phyloP scores from a whole-genome alignment of 2,113 vertebrate species.

The Halcyon malimbica region DNA sequence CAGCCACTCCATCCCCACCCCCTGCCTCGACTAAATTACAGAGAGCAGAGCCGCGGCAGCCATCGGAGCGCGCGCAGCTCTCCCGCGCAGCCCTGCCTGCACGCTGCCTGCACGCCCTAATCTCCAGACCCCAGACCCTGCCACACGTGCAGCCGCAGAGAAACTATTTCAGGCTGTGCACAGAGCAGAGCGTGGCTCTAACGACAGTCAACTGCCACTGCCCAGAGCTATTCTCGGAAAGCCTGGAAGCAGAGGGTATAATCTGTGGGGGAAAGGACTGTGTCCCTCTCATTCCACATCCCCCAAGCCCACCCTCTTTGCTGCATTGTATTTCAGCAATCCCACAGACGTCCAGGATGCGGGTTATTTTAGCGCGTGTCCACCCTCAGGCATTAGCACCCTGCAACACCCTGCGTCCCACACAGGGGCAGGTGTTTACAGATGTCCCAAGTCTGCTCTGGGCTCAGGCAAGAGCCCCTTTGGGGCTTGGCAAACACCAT shows the following conservation, averaged over 20 bases:
- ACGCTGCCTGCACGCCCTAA: not conserved
- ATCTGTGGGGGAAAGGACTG: not conserved
- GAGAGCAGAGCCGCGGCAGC: not conserved
- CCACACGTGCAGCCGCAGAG: not conserved
- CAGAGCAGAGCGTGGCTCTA: not conserved
- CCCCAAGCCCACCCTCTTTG: not conserved
- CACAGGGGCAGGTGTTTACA: not conserved
- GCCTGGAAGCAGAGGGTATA: conserved; percentile 14
- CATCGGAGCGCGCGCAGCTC: fast-evolving
- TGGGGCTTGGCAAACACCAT: fast-evolving
- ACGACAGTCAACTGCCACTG: not conserved
- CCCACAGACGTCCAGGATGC: fast-evolving
- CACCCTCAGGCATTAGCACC: fast-evolving
- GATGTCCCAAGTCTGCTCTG: not conserved
- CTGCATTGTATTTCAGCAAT: not conserved
- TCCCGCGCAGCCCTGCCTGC: not conserved
- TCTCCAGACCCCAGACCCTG: not conserved
- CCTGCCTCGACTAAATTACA: not conserved
- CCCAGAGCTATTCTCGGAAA: conserved; percentile 48
- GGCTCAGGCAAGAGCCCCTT: fast-evolving
- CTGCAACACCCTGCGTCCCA: fast-evolving
- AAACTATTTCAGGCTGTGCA: conserved; percentile 19
- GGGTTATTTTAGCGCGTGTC: not conserved
- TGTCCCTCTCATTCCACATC: not conserved
- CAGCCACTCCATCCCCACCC: not conserved